Base-by-base conservation (phyloP, 2,888 invertebrate species). In the Ellobium chinense region DNA sequence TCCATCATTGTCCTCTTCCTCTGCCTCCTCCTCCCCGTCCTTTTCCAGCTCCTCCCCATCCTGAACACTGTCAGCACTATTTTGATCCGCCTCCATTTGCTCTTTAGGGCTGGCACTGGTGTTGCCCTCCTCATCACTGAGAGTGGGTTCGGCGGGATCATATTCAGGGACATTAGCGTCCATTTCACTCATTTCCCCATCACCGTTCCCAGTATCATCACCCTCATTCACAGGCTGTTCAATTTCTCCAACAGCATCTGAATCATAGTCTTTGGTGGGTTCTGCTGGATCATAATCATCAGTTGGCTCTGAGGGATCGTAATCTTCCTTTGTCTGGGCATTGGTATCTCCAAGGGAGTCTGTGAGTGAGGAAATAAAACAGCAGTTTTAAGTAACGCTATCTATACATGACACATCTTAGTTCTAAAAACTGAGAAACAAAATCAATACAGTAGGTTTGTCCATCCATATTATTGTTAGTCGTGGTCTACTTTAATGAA, bases 121-220 rank as follows among this genome's bases (percentile, higher is more conserved):
- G 9, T 72, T 36, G 31, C 34, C 63, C 7, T 80, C 80, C 18
- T 80, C 74, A 27, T 80, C 74, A 56, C 80, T 80, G 1, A 80
- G 24, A 4, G 80, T 75, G n/a, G 79, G 79, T 12, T 80, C 75
- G 34, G 80, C 80, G 14, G 80, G 74, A 29, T 80, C 80, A 75
- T 80, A 80, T n/a, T 69, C 68, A 18, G 39, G 24, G 27, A 24
- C 66, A 24, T 27, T 24, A 18, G 12, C 60, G n/a, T n/a, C n/a
- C 46, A 12, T 24, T n/a, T 27, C 37, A 37, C 31, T 29, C 56
- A 72, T 12, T 12, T 36, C 24, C n/a, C 37, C 4, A 3, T 24
- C 29, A 34, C 5, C n/a, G 4, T 3, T 39, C 4, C n/a, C 65
- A 56, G 34, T 66, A 9, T 37, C n/a, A n/a, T 62, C 37, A n/a